Base-by-base conservation (phyloP, 2,888 invertebrate genomes). In the Ethmia dodecea region DNA sequence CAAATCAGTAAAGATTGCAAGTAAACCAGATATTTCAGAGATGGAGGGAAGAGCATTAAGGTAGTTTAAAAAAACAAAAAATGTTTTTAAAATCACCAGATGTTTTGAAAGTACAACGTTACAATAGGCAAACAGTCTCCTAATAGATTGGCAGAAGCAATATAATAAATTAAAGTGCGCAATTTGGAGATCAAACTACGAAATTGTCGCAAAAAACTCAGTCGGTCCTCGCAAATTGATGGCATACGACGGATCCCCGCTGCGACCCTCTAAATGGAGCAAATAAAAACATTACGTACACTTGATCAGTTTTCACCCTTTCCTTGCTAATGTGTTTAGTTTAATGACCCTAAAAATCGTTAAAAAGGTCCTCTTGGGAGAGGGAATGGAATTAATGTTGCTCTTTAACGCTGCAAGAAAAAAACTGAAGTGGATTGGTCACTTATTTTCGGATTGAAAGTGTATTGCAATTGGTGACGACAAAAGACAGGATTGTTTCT, bases 241-340 rank as follows among this genome's bases (percentile, higher is more conserved):
- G 33, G 48, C 43, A 41, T 26, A 36, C 37, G 40, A 10, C 22
- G 22, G 22, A 28, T 48, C 44, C 45, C 49, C 47, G 31, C 31
- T 45, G 49, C 44, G 52, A 28, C 40, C 39, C 45, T 43, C 45
- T 39, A 44, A 60, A 60, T 54, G 55, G 62, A 40, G 51, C 61
- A 67, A 76, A 78, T 76, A 74, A 77, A 80, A 78, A 78, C 84
- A 80, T 80, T 74, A 74, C 65, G 68, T 60, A 60, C 80, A 78
- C 70, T 81, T 74, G 80, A 84, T 81, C 75, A 66, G 74, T 56
- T 64, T 55, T 59, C 70, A 71, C 79, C 79, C 80, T 75, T 73
- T 70, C 54, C 54, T 38, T 52, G 51, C 54, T 73, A 74, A 75
- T 70, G 70, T 65, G 61, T 68, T 77, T 69, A 76, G 80, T 77